Evolutionary conservation across 2,797 vertebrate genomes (phyloP).

Genomic region (Liasis olivaceus): DNA sequence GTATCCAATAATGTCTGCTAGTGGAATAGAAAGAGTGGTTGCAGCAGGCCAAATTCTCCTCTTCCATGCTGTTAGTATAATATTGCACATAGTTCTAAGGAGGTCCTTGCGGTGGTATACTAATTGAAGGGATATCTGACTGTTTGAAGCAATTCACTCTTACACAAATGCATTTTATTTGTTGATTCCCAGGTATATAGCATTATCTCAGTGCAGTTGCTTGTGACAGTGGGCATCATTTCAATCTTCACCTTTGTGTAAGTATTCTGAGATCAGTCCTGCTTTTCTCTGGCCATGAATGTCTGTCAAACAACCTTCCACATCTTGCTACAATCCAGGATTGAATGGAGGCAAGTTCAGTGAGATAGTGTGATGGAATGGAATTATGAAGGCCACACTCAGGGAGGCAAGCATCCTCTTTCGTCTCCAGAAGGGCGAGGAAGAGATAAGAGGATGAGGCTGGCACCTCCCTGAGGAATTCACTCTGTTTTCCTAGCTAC

Average conservation of each 20-base stretch:
- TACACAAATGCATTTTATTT: neutral
- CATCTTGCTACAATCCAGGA: too few species aligned
- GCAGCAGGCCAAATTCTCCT: neutral
- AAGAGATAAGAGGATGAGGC: too few species aligned
- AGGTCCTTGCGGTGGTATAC: neutral
- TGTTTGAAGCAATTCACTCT: neutral
- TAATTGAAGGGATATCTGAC: neutral
- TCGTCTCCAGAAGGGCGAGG: too few species aligned
- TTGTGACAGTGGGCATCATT: slow-evolving; percentile 85
- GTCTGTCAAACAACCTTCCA: neutral
- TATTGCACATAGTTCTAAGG: neutral
- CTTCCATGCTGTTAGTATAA: neutral
- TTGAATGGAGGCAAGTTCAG: neutral
- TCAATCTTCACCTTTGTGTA: slow-evolving; percentile 90
- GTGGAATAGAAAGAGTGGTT: neutral
- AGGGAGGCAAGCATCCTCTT: too few species aligned
- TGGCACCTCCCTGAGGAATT: too few species aligned
- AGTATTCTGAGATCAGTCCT: slow-evolving; percentile 65
- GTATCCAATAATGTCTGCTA: neutral
- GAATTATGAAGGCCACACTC: too few species aligned
- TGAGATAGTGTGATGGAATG: neutral
- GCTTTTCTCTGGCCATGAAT: neutral
- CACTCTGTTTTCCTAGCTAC: too few species aligned
- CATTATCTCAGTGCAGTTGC: slow-evolving; percentile 87
- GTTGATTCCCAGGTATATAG: slow-evolving; percentile 83